Evolutionary conservation across 2,888 invertebrate species (phyloP), one percentile per base, ranked within the genome.

Genomic region (Troides aeacus): DNA sequence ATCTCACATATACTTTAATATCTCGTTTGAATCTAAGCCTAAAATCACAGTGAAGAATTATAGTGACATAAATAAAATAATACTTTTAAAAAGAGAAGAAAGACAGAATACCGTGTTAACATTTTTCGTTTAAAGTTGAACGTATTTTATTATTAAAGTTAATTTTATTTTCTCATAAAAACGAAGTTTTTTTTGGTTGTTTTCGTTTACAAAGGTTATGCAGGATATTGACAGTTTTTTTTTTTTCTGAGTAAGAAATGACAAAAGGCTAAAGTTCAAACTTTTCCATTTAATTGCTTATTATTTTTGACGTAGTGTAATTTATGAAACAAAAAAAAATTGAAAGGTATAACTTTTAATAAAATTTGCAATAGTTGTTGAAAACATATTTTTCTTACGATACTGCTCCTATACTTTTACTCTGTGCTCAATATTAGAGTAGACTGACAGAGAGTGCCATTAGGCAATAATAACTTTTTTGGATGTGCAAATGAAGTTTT

Each of bases 1-100:
- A 77, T 58, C 79, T 73, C 18, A 75, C 70, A 60, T 77, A 73
- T 59, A 75, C 50, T 57, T 74, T 77, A 30, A 76, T 67, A 72
- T 76, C 73, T 64, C 75, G 73, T 65, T 71, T 76, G 62, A 77
- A 76, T 73, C 75, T 75, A 71, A 79, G 74, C 73, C 79, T 70
- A 61, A 61, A 65, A 77, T 39, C 7, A 76, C 61, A 21, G n/a
- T 24, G n/a, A 60, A 39, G 39, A 10, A 56, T 21, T 53, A n/a
- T 50, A n/a, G 21, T 42, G 12, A 58, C 23, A 30, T 23, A 39
- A 39, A 18, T 21, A 30, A 57, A 57, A 8, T 57, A 57, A 57
- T 2, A 21, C 21, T 21, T 30, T 30, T 57, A 21, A 57, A 57
- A 57, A 57, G 50, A 50, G 8, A 6, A 57, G n/a, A 21, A 21